Conservation (phyloP, 1,140 invertebrate genomes). For the Palaemon carinicauda region DNA sequence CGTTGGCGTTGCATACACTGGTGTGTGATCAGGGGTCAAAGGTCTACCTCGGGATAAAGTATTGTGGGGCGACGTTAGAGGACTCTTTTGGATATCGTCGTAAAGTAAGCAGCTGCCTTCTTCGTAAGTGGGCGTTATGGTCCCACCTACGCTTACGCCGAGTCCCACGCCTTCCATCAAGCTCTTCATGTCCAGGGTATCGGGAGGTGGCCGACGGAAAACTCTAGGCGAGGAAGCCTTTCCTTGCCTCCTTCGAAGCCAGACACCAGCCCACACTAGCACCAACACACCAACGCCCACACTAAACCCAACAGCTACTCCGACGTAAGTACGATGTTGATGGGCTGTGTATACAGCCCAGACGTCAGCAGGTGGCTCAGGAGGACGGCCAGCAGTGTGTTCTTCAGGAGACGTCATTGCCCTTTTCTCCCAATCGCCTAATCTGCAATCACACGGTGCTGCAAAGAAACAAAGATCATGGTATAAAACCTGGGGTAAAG, state of each 20-base stretch:
- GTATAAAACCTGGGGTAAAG: no score
- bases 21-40: not conserved
- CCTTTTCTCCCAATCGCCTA: slow-evolving; percentile 35
- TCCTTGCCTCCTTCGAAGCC: slow-evolving; percentile 12
- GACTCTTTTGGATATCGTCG: slow-evolving; percentile 40
- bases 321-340: slow-evolving; percentile 48
- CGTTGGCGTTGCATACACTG: not conserved
- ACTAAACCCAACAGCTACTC: slow-evolving; percentile 52
- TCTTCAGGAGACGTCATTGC: slow-evolving; percentile 18
- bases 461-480: no score
- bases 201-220: slow-evolving; percentile 40
- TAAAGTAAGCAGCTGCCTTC: slow-evolving; percentile 47
- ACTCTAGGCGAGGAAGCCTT: slow-evolving; percentile 40
- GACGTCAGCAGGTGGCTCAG: slow-evolving; percentile 14
- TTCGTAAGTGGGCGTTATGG: slow-evolving; percentile 36
- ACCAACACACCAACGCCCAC: slow-evolving; percentile 49
- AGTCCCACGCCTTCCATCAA: slow-evolving; percentile 47
- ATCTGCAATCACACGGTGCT: slow-evolving; percentile 16
- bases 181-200: slow-evolving; percentile 53
- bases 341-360: slow-evolving; percentile 53
- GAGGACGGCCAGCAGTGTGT: slow-evolving; percentile 19
- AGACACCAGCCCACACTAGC: slow-evolving; percentile 48
- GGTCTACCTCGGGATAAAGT: not conserved
- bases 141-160: not conserved
- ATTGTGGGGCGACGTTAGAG: not conserved